Evolutionary conservation across 2,888 invertebrate species (phyloP), one percentile per base, ranked within the genome.

Genomic region (Nymphalis c-album): DNA sequence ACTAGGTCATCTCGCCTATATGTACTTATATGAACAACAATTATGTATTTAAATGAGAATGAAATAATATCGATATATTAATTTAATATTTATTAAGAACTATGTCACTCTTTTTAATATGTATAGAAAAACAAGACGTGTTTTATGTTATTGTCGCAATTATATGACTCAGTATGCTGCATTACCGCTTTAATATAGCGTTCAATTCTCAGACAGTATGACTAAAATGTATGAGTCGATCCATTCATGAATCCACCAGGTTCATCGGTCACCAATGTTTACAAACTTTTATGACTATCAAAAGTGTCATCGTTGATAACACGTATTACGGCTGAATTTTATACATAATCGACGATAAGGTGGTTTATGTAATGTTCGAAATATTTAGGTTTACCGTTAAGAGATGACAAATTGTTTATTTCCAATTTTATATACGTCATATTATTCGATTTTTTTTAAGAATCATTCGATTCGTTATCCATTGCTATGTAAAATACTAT

Each of bases 211-310:
- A 35, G 66, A 64, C 63, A 46, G 58, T 53, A 67, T 67, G 87
- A 90, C 83, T 87, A 87, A 86, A 81, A 78, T 57, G 72, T 67
- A 81, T 83, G 85, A 86, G 77, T 86, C 71, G 81, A 79, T 86
- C 81, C 88, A 90, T 90, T 87, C 88, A 90, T 64, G 84, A 78
- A 84, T 78, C 78, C 71, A 73, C 75, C 81, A 80, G 71, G 74
- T 81, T 76, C 75, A 77, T 67, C 74, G 72, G 73, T 74, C 72
- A 68, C 64, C 55, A 72, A 68, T 71, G 71, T 77, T 77, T 74
- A 74, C 72, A 64, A 72, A 68, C 68, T 75, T 76, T 76, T 75
- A 73, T 67, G 61, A 61, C 48, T 48, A 71, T 70, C 70, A 65
- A 70, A 68, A 64, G 59, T 77, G 73, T 76, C 74, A 80, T 76